Evolutionary conservation across 1,140 invertebrate genomes (phyloP), one percentile per base, ranked within the genome.

Genomic region (Ceratina calcarata): DNA sequence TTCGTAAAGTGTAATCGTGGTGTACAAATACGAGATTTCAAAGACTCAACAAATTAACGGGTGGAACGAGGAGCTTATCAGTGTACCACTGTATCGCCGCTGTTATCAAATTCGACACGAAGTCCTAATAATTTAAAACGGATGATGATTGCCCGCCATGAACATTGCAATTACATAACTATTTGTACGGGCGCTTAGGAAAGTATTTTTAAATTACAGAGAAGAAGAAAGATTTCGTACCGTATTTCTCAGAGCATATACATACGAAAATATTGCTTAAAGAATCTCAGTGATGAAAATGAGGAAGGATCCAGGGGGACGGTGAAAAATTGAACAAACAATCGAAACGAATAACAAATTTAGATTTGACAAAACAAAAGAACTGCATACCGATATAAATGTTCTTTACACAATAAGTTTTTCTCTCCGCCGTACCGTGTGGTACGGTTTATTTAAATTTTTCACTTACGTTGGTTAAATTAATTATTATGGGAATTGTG

Each of bases 21-120:
- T 89, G 87, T 89, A 89, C 84, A 87, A 88, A 86, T 70, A 83
- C 82, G 86, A 88, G 78, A 87, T 88, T 89, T 86, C 79, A 84
- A 87, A 89, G 86, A 88, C 88, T 89, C 84, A 62, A 86, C 69
- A 87, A 84, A 80, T 78, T 88, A 20, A 57, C 0, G 80, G 60
- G 6, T 45, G 62, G 80, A 82, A 82, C 51, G 67, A 86, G 84
- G 87, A 88, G 81, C 86, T 89, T 88, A 89, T 84, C 76, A 84
- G 79, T 81, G 79, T 84, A 87, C 64, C 82, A 87, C 67, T 86
- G 78, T 80, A 75, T 86, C 80, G 86, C 84, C 74, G 82, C 77
- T 80, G 76, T 87, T 87, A 78, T 68, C 61, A 75, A 70, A 84
- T 81, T 78, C 85, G 57, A 83, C 76, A 67, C 64, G 78, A 83